These are phyloP conservation scores for Ophthalmolycus amberensis DNA, from an alignment of 2,113 vertebrate species.

Conservation along the genomic window DNA sequence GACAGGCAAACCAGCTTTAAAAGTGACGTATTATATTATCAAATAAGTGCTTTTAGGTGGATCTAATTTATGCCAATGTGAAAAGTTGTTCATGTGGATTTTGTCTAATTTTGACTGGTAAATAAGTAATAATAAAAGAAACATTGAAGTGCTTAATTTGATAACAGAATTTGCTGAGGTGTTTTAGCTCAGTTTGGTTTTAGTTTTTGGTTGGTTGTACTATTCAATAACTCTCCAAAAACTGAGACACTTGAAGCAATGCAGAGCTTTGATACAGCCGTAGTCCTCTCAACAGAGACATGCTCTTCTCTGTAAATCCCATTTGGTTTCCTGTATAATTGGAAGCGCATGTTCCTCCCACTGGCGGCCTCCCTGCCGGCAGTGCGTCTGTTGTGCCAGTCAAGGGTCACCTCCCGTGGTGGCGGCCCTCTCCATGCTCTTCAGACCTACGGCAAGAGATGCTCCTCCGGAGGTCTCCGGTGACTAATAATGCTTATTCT, in stretches of 20 bases:
- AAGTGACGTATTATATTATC: background rate
- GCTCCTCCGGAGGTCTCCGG: constrained; percentile 62
- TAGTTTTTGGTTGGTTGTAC: background rate
- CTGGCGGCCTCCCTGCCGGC: constrained; percentile 42
- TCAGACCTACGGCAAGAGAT: constrained; percentile 54
- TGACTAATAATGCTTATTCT: constrained; percentile 70
- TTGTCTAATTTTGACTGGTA: background rate
- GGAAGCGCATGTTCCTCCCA: constrained; percentile 61
- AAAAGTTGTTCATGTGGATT: background rate
- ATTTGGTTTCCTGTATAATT: constrained; percentile 58
- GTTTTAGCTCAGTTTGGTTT: background rate
- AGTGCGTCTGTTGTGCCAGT: constrained; percentile 54
- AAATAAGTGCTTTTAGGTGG: background rate
- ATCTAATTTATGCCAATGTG: background rate
- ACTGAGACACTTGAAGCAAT: constrained; percentile 9
- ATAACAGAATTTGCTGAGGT: too few relatives aligned
- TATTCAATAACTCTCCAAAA: background rate
- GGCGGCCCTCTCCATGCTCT: constrained; percentile 53
- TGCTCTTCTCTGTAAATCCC: constrained; percentile 34
- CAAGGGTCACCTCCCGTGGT: constrained; percentile 65
- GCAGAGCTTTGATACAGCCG: constrained; percentile 28
- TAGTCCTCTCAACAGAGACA: constrained; percentile 23
- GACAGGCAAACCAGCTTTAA: background rate
- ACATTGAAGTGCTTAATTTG: background rate
- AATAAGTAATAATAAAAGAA: background rate